A percentile compares a stretch with the other conserved stretches of the same genome.
These are phyloP conservation scores for Molanna angustata DNA, from an alignment of 2,888 invertebrate genomes.

Conservation along the genomic window DNA sequence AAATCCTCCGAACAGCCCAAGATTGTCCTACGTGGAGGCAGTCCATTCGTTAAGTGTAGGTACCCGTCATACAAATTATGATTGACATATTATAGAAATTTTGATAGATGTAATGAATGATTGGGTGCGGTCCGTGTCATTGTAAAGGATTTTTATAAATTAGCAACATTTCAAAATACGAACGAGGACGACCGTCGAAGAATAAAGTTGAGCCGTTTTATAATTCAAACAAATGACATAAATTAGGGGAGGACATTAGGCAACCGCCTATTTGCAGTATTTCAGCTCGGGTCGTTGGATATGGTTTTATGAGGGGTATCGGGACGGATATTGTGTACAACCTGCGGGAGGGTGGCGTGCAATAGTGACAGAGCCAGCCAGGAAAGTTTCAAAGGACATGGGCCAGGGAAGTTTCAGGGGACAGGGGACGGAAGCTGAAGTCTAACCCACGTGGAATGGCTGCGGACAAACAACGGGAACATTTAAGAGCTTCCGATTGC, in stretches of 20 bases:
- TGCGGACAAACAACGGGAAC: slow-evolving; percentile 18
- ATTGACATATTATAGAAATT: too few species aligned
- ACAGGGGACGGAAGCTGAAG: background rate
- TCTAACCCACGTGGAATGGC: background rate
- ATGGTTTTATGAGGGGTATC: slow-evolving; percentile 16
- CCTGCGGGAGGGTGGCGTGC: background rate
- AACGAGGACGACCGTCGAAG: too few species aligned
- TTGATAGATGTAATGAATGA: too few species aligned
- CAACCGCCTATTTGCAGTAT: slow-evolving; percentile 26
- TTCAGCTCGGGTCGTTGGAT: slow-evolving; percentile 13
- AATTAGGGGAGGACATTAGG: slow-evolving; percentile 26
- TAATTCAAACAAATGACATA: slow-evolving; percentile 27
- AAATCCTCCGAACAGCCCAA: too few species aligned
- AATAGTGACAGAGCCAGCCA: slow-evolving; percentile 8
- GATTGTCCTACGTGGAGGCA: too few species aligned
- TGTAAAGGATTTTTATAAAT: too few species aligned
- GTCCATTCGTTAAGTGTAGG: too few species aligned
- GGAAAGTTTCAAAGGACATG: background rate
- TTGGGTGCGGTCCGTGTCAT: too few species aligned
- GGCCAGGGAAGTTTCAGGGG: background rate
- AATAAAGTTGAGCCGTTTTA: slow-evolving; percentile 9
- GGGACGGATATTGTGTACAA: slow-evolving; percentile 2
- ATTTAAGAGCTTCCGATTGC: slow-evolving; percentile 25
- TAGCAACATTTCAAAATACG: too few species aligned
- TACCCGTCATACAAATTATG: too few species aligned